phyloP scores from a whole-genome alignment of 2,113 vertebrate species.

The Arenaria interpres region DNA sequence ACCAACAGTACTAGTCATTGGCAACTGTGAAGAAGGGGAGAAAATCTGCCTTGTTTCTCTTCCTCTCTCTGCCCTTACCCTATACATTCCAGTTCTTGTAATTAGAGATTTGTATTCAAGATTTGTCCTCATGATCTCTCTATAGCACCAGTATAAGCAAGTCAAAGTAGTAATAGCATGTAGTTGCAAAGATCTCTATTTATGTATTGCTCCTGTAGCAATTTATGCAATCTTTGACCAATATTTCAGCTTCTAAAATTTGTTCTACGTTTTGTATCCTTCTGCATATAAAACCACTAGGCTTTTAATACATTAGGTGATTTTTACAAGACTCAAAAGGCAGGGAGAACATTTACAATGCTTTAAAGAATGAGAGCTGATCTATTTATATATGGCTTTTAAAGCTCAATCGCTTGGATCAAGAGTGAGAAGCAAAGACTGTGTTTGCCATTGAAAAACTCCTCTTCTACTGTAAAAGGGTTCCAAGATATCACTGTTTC shows the following conservation, averaged over 20 bases:
- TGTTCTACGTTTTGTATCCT: neutral
- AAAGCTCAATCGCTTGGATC: neutral
- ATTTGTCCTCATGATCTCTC: neutral
- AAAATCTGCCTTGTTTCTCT: neutral
- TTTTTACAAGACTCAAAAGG: neutral
- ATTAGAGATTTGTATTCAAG: neutral
- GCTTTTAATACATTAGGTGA: neutral
- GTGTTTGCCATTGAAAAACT: neutral
- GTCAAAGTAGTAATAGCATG: neutral
- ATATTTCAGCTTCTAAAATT: neutral
- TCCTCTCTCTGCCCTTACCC: neutral
- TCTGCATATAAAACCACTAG: neutral
- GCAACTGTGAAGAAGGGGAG: neutral
- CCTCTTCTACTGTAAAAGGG: neutral
- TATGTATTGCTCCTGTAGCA: neutral
- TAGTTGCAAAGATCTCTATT: neutral
- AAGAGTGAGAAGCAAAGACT: neutral
- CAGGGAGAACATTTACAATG: neutral
- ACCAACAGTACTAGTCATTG: neutral
- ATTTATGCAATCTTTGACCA: neutral
- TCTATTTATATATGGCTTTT: slow-evolving; percentile 2
- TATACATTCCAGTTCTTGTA: neutral
- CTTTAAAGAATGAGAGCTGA: neutral
- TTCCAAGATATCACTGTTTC: neutral
- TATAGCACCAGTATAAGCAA: neutral